Evolutionary conservation across 2,113 vertebrate species (phyloP).

Genomic region (Elephantulus edwardii): DNA sequence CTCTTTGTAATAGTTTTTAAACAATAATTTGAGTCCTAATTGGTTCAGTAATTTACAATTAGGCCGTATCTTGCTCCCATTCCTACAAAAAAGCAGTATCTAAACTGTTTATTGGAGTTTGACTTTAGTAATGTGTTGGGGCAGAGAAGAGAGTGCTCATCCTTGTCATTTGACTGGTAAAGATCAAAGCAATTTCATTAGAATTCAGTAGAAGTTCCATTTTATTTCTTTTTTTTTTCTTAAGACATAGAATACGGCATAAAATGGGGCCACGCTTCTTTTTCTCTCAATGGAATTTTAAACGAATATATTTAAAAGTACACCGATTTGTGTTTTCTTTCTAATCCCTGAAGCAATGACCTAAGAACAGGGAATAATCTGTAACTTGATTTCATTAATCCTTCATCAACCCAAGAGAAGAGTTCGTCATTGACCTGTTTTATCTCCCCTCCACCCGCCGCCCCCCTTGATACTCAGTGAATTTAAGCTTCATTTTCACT

Average conservation of each 20-base stretch:
- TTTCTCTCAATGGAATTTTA: constrained; percentile 41
- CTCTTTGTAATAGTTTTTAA: not conserved
- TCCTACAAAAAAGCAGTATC: constrained; percentile 13
- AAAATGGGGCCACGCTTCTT: constrained; percentile 11
- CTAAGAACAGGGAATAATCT: not conserved
- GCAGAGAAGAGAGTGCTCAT: not conserved
- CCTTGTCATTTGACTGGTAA: not conserved
- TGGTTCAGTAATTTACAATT: not conserved
- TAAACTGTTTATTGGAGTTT: not conserved
- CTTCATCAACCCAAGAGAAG: not conserved
- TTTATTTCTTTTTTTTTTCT: constrained; percentile 10
- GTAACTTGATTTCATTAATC: constrained; percentile 46
- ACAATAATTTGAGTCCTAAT: not conserved
- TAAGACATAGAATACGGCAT: constrained; percentile 19
- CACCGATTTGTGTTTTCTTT: constrained; percentile 53
- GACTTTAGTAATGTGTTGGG: not conserved
- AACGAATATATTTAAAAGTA: constrained; percentile 20
- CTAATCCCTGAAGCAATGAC: not conserved
- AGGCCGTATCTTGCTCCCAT: not conserved
- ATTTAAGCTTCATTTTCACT: constrained; percentile 51
- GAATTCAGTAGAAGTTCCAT: not conserved
- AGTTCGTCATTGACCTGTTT: not conserved
- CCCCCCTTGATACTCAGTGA: not conserved
- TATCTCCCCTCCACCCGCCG: not conserved
- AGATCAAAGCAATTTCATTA: not conserved